These are phyloP conservation scores for Brachypteracias leptosomus DNA, from an alignment of 2,113 vertebrate genomes.

Conservation along the genomic window DNA sequence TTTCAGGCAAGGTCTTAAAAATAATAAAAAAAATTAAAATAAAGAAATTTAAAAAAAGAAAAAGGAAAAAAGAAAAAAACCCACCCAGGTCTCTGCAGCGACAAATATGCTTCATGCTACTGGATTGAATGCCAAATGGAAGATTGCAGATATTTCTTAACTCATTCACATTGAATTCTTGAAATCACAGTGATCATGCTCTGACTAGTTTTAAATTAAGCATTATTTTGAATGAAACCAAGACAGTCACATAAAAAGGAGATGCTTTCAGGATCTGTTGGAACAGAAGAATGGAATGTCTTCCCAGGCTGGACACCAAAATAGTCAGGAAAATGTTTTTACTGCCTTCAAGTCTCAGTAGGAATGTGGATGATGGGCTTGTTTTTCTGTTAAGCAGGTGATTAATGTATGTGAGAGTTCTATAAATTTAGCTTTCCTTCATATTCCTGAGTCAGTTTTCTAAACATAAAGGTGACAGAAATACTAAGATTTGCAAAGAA, in stretches of 20 bases:
- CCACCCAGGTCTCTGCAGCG: slow-evolving; percentile 68
- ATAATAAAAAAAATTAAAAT: not conserved
- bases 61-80: slow-evolving; percentile 48
- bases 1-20: slow-evolving; percentile 78
- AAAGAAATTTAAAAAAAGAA: slow-evolving; percentile 54
- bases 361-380: slow-evolving; percentile 39
- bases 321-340: slow-evolving; percentile 67
- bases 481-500: slow-evolving; percentile 22
- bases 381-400: slow-evolving; percentile 35
- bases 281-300: slow-evolving; percentile 60
- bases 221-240: slow-evolving; percentile 54
- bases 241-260: slow-evolving; percentile 49
- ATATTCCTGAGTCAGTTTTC: slow-evolving; percentile 45
- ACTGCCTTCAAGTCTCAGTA: slow-evolving; percentile 60
- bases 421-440: slow-evolving; percentile 43
- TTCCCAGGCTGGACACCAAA: slow-evolving; percentile 69
- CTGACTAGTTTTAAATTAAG: slow-evolving; percentile 64
- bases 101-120: slow-evolving; percentile 62
- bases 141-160: slow-evolving; percentile 66
- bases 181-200: slow-evolving; percentile 68
- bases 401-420: slow-evolving; percentile 38
- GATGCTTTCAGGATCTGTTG: slow-evolving; percentile 65
- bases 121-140: slow-evolving; percentile 67
- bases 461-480: slow-evolving; percentile 30
- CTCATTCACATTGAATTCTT: slow-evolving; percentile 69